phyloP scores from a whole-genome alignment of 2,888 invertebrate species.

The Eupeodes latifasciatus region DNA sequence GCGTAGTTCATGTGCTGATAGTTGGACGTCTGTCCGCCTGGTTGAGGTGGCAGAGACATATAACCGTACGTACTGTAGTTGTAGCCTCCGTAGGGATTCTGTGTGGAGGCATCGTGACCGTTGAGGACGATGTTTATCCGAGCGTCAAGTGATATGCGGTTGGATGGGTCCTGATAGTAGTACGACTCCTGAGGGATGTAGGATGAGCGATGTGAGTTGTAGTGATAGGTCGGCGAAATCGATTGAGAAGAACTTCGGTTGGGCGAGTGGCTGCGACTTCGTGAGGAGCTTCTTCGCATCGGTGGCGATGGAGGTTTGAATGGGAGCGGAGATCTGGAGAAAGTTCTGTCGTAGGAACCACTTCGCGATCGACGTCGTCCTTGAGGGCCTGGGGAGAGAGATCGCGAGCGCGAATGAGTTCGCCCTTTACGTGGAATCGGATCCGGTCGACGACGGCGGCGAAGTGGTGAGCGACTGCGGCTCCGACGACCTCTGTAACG shows the following conservation, averaged over 20 bases:
- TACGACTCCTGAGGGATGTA: slow-evolving; percentile 78
- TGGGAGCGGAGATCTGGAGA: slow-evolving; percentile 82
- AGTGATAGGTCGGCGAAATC: slow-evolving; percentile 73
- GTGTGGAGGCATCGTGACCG: slow-evolving; percentile 69
- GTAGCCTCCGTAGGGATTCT: slow-evolving; percentile 78
- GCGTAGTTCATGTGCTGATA: slow-evolving; percentile 78
- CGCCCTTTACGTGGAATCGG: slow-evolving; percentile 60
- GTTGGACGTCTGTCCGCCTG: slow-evolving; percentile 76
- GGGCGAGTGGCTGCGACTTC: slow-evolving; percentile 62
- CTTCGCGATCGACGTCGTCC: slow-evolving; percentile 67
- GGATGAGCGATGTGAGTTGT: slow-evolving; percentile 66
- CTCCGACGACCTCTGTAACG: slow-evolving; percentile 77
- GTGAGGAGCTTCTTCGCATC: slow-evolving; percentile 81
- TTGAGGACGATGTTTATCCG: slow-evolving; percentile 79
- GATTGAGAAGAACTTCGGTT: slow-evolving; percentile 49
- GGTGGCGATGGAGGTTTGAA: slow-evolving; percentile 83
- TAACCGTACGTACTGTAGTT: slow-evolving; percentile 78
- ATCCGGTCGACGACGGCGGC: slow-evolving; percentile 77
- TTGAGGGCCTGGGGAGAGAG: slow-evolving; percentile 73
- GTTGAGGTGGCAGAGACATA: slow-evolving; percentile 78
- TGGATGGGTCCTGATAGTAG: slow-evolving; percentile 81
- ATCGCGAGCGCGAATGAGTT: slow-evolving; percentile 75
- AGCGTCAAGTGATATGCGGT: slow-evolving; percentile 79
- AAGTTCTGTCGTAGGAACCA: slow-evolving; percentile 80
- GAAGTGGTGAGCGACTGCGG: slow-evolving; percentile 79